Evolutionary conservation across 2,888 invertebrate species (phyloP), one percentile per base, ranked within the genome.

Genomic region (Marasmarcha lunaedactyla): DNA sequence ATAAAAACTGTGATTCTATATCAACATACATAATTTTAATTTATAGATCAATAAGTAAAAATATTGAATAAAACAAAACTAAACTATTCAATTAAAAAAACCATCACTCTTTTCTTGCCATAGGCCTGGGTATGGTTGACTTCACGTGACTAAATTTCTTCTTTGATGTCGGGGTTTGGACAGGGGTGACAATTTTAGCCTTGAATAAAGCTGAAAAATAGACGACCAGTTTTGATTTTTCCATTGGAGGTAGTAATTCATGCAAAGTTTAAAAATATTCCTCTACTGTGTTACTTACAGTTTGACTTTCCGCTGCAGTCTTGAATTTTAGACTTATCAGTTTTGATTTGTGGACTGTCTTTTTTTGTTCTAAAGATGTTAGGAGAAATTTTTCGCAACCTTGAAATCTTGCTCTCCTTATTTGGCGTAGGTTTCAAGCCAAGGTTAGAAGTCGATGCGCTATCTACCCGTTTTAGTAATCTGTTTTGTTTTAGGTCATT

Each of bases 121-220:
- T 30, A 5, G 20, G 69, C 49, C 69, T 62, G 1, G 83, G 83
- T 53, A 83, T 81, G 13, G 83, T 79, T 2, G 83, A 81, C 46
- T 81, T 81, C 7, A 81, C 49, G 36, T 79, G 77, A 42, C 72
- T 74, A 45, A 52, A 79, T 47, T 74, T 81, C 45, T 70, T 78
- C 43, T 54, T 72, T 1, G 67, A 57, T 1, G 63, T 63, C 2
- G 61, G 51, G 1, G 52, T 45, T 11, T 62, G 60, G 3, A 68
- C 51, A 20, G 74, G 69, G 2, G 67, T 68, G 36, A 59, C 55
- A 41, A 67, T 58, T 56, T 60, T 72, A 10, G 77, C 59, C 52
- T 63, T 71, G 39, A 70, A 62, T 36, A 77, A 52, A 56, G 50
- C 81, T 81, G 59, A 37, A 52, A 55, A 40, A 20, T 5, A 20